Percentiles rank a stretch among this genome's conserved stretches.
Evolutionary conservation across 2,888 invertebrate genomes (phyloP).

Genomic region (Sclerodermus sp.): DNA sequence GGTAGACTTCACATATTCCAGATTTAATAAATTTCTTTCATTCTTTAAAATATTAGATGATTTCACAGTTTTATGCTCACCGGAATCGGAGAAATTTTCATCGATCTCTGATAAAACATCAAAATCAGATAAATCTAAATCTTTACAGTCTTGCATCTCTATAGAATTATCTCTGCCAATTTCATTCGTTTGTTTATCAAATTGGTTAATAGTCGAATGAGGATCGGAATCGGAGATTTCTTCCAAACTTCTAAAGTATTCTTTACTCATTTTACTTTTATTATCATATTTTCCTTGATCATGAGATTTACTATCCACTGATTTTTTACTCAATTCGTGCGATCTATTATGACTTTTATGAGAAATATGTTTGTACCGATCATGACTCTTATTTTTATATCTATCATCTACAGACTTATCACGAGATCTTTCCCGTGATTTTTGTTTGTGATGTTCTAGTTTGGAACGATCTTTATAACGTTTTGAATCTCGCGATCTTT

Average conservation of each 20-base stretch:
- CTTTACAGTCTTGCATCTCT: slow-evolving; percentile 35
- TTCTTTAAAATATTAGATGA: slow-evolving; percentile 1
- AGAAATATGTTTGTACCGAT: slow-evolving; percentile 27
- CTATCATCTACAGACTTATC: slow-evolving; percentile 28
- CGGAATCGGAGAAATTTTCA: slow-evolving; percentile 29
- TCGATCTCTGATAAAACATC: slow-evolving; percentile 44
- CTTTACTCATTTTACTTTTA: slow-evolving; percentile 2
- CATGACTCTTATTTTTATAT: slow-evolving; percentile 27
- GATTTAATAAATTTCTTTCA: neutral
- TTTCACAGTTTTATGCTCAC: slow-evolving; percentile 10
- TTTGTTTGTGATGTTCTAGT: slow-evolving; percentile 16
- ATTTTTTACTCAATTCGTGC: slow-evolving; percentile 24
- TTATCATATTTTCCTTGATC: no score
- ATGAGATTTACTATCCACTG: slow-evolving; percentile 17
- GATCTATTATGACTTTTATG: slow-evolving; percentile 31
- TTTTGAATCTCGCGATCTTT: slow-evolving; percentile 24
- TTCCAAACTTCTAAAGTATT: slow-evolving; percentile 12
- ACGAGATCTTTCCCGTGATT: slow-evolving; percentile 27
- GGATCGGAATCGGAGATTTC: slow-evolving; percentile 17
- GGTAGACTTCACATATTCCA: slow-evolving; percentile 6
- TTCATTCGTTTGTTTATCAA: slow-evolving; percentile 1
- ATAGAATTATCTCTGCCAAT: slow-evolving; percentile 15
- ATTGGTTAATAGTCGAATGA: slow-evolving; percentile 4
- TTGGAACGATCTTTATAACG: slow-evolving; percentile 23
- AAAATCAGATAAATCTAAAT: slow-evolving; percentile 45